phyloP scores from a whole-genome alignment of 1,140 invertebrate species.

The Bombus huntii region DNA sequence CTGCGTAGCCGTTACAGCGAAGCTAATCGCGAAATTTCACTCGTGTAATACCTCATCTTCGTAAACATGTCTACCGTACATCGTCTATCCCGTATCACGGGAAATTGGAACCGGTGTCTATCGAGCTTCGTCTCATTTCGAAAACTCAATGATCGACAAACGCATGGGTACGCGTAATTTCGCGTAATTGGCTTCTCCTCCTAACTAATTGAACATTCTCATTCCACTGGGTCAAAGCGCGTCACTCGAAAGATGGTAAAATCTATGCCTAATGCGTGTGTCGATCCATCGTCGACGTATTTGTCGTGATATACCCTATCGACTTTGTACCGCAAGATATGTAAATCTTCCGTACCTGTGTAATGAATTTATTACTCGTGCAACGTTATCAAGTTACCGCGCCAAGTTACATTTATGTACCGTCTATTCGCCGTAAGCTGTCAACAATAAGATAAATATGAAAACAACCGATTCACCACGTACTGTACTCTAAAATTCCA shows the following conservation, averaged over 20 bases:
- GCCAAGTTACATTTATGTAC: too few species aligned
- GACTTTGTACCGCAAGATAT: not conserved
- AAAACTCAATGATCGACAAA: slow-evolving; percentile 53
- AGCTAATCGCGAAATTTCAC: slow-evolving; percentile 51
- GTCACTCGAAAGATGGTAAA: too few species aligned
- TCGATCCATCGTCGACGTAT: not conserved
- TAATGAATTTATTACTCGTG: too few species aligned
- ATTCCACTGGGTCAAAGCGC: not conserved
- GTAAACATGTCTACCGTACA: not conserved
- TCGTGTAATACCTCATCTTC: slow-evolving; percentile 4
- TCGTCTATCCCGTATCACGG: slow-evolving; percentile 32
- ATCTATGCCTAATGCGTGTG: not conserved
- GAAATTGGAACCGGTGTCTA: slow-evolving; percentile 52
- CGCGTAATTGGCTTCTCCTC: slow-evolving; percentile 9
- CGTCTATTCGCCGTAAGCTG: too few species aligned
- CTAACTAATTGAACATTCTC: slow-evolving; percentile 1
- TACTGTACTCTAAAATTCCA: not conserved
- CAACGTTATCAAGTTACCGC: not conserved
- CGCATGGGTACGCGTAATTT: slow-evolving; percentile 35
- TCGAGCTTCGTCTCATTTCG: slow-evolving; percentile 49
- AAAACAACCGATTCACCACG: not conserved
- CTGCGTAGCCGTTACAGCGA: too few species aligned
- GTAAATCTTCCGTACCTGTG: too few species aligned
- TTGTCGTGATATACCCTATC: not conserved
- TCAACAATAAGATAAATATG: not conserved